A percentile compares a stretch with the other conserved stretches of the same genome.
These are phyloP conservation scores for Cyanoderma ruficeps DNA, from an alignment of 2,113 vertebrate genomes.

Conservation along the genomic window DNA sequence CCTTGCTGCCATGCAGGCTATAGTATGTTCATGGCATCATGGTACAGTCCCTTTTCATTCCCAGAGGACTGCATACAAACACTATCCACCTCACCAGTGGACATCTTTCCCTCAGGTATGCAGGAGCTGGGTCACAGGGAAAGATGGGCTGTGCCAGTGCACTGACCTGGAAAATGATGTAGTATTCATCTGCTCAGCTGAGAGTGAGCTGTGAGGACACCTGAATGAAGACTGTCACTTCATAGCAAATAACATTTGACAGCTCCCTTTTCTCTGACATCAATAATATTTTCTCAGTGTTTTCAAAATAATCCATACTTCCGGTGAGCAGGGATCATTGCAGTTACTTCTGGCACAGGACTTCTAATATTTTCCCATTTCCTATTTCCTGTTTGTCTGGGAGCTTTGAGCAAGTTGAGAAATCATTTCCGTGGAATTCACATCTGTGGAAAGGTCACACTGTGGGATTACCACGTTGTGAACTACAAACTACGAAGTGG, in stretches of 20 bases:
- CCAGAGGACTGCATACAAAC: neutral
- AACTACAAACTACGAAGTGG: neutral
- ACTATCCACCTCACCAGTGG: accelerated
- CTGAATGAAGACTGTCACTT: neutral
- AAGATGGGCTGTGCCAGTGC: neutral
- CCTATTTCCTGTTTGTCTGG: neutral
- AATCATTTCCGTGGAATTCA: neutral
- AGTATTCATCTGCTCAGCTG: accelerated
- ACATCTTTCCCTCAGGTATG: neutral
- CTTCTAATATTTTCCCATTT: neutral
- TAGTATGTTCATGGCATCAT: neutral
- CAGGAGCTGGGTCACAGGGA: neutral
- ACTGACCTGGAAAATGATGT: neutral
- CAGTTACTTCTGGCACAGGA: neutral
- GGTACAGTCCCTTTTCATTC: neutral
- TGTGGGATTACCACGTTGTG: neutral
- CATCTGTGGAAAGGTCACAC: neutral
- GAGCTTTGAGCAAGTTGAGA: neutral
- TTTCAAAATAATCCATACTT: neutral
- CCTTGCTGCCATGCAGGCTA: neutral
- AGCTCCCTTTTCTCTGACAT: neutral
- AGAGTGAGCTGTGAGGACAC: neutral
- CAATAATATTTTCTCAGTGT: neutral
- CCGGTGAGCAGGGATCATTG: neutral
- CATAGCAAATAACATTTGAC: neutral